A percentile compares a stretch with the other conserved stretches of the same genome.
phyloP scores from a whole-genome alignment of 2,797 vertebrate species.

The Rousettus madagascariensis region DNA sequence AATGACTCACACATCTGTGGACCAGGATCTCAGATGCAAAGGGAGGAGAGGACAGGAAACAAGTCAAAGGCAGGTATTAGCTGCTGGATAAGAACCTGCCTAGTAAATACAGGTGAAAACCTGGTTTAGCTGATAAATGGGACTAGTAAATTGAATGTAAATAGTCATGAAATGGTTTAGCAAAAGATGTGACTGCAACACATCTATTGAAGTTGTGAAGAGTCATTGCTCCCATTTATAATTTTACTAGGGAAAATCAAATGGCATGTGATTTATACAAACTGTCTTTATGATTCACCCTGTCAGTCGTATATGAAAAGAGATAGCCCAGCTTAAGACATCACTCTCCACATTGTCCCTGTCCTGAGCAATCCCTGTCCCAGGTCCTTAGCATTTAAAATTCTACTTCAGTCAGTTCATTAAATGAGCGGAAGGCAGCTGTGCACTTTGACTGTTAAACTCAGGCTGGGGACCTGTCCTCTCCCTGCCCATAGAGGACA shows the following conservation, averaged over 20 bases:
- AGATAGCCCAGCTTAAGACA: neutral
- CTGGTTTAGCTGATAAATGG: neutral
- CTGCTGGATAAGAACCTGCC: neutral
- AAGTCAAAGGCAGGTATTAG: neutral
- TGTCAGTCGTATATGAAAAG: neutral
- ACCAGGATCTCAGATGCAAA: neutral
- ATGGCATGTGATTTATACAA: neutral
- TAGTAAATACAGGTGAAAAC: neutral
- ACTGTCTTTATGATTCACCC: neutral
- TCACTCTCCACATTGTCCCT: neutral
- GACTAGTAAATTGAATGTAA: neutral
- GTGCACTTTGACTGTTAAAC: neutral
- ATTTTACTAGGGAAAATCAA: neutral
- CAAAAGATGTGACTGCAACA: neutral
- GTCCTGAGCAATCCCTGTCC: neutral
- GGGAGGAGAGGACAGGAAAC: neutral
- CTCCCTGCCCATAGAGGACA: neutral
- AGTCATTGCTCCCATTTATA: neutral
- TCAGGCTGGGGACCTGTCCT: neutral
- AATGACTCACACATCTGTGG: neutral
- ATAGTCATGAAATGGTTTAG: neutral
- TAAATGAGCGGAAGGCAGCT: neutral
- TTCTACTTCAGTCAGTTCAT: neutral
- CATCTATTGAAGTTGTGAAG: neutral
- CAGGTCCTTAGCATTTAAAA: neutral